Conservation (phyloP, 2,797 vertebrate species). For the Pygocentrus nattereri region DNA sequence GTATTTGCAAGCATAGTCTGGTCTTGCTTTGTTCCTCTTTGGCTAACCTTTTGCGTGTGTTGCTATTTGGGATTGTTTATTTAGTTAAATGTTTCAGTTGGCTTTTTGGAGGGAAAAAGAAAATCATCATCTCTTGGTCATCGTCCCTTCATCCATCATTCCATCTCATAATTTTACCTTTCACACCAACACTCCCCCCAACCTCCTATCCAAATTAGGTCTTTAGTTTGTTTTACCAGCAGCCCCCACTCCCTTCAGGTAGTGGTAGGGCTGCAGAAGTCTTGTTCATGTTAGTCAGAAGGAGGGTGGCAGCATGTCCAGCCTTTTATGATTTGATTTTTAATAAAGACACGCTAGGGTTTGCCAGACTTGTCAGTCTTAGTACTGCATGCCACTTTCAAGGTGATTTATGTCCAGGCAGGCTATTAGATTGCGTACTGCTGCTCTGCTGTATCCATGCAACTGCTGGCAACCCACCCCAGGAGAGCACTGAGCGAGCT, state of each 20-base stretch:
- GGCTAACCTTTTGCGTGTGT: constrained; percentile 36
- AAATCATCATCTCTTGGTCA: no score
- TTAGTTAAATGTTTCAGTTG: constrained; percentile 19
- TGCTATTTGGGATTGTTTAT: constrained; percentile 38
- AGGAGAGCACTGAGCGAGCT: constrained; percentile 58
- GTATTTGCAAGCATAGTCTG: constrained; percentile 32
- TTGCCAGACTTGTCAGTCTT: constrained; percentile 75
- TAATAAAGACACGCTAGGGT: constrained; percentile 75
- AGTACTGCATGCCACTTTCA: constrained; percentile 68
- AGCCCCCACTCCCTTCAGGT: not conserved
- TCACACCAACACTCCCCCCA: not conserved
- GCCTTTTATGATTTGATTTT: constrained; percentile 67
- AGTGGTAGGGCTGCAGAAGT: constrained; percentile 10
- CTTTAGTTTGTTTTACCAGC: constrained; percentile 15
- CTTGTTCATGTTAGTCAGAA: constrained; percentile 13
- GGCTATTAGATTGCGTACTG: constrained; percentile 74
- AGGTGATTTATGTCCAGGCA: constrained; percentile 78
- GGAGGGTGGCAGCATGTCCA: constrained; percentile 33
- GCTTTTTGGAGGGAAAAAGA: not conserved
- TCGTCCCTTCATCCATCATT: constrained; percentile 50
- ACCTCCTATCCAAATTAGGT: constrained; percentile 6
- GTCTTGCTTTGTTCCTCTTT: constrained; percentile 21
- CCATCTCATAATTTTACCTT: not conserved
- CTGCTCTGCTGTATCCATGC: constrained; percentile 60
- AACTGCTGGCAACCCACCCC: constrained; percentile 64